These are phyloP conservation scores for Ditula angustiorana DNA, from an alignment of 2,888 invertebrate genomes.

Conservation along the genomic window DNA sequence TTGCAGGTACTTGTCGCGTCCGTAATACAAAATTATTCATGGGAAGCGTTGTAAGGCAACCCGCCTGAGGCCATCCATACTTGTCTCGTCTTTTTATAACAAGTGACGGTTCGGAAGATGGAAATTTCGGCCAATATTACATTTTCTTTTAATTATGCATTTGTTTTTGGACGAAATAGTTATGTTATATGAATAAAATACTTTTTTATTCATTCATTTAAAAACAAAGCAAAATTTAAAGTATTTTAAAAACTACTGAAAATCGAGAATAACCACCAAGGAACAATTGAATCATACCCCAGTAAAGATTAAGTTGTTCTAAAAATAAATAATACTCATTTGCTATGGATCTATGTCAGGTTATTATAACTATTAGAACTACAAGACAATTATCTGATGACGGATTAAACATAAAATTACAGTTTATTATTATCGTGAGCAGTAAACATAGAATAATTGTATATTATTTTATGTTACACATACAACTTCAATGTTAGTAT, in stretches of 20 bases:
- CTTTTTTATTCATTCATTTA: too few species aligned
- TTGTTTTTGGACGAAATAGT: too few species aligned
- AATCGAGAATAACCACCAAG: too few species aligned
- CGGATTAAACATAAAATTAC: conserved; percentile 18
- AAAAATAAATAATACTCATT: not conserved
- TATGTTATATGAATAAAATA: too few species aligned
- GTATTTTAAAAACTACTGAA: too few species aligned
- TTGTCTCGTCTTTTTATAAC: conserved; percentile 36
- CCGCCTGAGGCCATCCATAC: conserved; percentile 40
- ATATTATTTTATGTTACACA: not conserved
- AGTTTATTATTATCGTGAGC: conserved; percentile 3
- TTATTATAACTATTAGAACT: conserved; percentile 12
- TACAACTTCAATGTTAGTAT: too few species aligned
- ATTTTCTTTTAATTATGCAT: conserved; percentile 34
- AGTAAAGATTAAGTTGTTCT: not conserved
- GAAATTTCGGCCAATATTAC: conserved; percentile 16
- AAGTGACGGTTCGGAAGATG: conserved; percentile 10
- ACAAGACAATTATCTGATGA: conserved; percentile 25
- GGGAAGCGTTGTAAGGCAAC: conserved; percentile 18
- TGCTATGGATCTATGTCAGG: conserved; percentile 26
- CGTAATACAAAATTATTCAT: conserved; percentile 36
- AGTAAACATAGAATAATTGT: conserved; percentile 11
- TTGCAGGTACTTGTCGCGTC: not conserved
- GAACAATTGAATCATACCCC: too few species aligned
- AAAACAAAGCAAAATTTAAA: too few species aligned